Base-by-base conservation (phyloP, 2,888 invertebrate genomes). In the Hylaea fasciaria region DNA sequence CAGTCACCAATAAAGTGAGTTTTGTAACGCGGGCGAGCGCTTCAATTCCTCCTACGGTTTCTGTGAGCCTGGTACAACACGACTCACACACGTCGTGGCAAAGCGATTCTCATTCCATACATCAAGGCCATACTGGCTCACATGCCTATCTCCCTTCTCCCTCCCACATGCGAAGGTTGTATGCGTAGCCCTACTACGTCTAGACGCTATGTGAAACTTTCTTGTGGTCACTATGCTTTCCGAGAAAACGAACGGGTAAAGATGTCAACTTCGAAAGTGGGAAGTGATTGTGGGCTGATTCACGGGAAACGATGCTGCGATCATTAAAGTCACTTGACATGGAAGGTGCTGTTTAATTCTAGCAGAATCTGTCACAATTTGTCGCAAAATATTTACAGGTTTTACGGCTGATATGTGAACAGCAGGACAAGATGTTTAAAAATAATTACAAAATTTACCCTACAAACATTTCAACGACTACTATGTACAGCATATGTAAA, bases 61-160 rank as follows among this genome's bases (percentile, higher is more conserved):
- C 82, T 91, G 85, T 62, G 68, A 72, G 76, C 90, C 89, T 89
- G 76, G 90, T 91, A 89, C 80, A 78, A 74, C 76, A 69, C 69
- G 80, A 80, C 84, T 79, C 85, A 86, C 88, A 86, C 86, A 85
- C 81, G 77, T 78, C 83, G 79, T 82, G 78, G 78, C 78, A 79
- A 72, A 76, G 80, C 78, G 72, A 76, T 80, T 84, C 81, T 82
- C 81, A 80, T 83, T 83, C 83, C 83, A 84, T 80, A 83, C 78
- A 89, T 89, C 87, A 90, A 89, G 90, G 89, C 86, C 88, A 83
- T 76, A 75, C 78, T 79, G 77, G 76, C 52, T 37, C 29, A 41
- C 58, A 43, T 43, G 28, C 46, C 35, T 28, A 13, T 50, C 82
- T 78, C 80, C 64, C 59, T 62, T 83, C 83, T 78, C 87, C 75